Percentiles rank a stretch among this genome's conserved stretches.
phyloP scores from a whole-genome alignment of 2,113 vertebrate species.

The Rhagologus leucostigma region DNA sequence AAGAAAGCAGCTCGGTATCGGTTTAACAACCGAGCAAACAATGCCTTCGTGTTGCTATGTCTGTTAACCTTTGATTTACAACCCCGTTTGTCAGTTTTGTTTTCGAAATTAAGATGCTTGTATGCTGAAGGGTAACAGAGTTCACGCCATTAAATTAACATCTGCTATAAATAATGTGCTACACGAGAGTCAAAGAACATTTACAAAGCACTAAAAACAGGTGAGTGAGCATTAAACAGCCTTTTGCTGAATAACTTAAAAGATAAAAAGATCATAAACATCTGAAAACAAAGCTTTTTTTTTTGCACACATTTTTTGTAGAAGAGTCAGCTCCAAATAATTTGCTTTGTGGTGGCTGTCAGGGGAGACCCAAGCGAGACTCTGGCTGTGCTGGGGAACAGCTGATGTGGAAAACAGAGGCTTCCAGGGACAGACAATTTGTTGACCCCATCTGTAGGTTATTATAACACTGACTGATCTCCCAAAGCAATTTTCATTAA shows the following conservation, averaged over 20 bases:
- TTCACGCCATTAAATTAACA: constrained; percentile 32
- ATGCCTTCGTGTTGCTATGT: neutral
- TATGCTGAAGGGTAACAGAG: neutral
- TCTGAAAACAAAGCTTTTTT: neutral
- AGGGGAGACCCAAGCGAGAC: neutral
- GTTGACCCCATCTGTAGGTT: neutral
- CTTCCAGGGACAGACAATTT: neutral
- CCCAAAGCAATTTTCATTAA: neutral
- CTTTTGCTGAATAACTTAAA: neutral
- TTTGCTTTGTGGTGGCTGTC: neutral
- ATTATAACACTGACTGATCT: neutral
- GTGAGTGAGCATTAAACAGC: neutral
- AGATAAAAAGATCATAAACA: neutral
- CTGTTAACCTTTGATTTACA: constrained; percentile 48
- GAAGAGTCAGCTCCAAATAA: neutral
- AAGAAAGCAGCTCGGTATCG: constrained; percentile 3
- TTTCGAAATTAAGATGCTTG: constrained; percentile 21
- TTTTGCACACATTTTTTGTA: neutral
- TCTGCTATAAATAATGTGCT: constrained; percentile 1
- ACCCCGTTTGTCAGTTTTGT: neutral
- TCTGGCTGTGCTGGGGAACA: neutral
- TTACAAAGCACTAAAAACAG: neutral
- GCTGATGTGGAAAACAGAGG: neutral
- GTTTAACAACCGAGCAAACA: neutral
- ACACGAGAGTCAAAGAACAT: neutral